A percentile compares a stretch with the other conserved stretches of the same genome.
Conservation (phyloP, 2,113 vertebrate genomes). For the Mungos mungo region DNA sequence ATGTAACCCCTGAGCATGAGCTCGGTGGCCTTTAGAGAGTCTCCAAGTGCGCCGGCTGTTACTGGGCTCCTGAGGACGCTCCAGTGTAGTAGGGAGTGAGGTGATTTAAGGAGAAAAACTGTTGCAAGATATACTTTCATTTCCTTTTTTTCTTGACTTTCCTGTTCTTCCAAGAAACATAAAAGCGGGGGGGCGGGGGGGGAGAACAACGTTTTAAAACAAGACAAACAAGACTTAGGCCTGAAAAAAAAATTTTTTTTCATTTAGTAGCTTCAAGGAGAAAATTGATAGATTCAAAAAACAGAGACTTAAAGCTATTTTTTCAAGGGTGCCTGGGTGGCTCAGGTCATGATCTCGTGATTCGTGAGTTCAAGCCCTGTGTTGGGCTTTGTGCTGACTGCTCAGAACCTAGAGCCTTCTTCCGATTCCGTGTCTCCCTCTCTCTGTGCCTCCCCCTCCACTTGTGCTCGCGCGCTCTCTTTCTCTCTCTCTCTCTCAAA, state of each 20-base stretch:
- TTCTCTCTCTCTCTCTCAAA: not conserved
- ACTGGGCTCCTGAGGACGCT: not conserved
- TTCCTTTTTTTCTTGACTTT: not conserved
- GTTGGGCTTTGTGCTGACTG: no score
- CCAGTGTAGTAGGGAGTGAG: not conserved
- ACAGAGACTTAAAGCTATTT: not conserved
- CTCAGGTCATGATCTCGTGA: not conserved
- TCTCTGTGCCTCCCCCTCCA: not conserved
- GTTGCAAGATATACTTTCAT: not conserved
- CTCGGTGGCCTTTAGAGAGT: not conserved
- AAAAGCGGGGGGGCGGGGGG: not conserved
- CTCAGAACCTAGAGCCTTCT: not conserved
- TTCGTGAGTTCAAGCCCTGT: not conserved
- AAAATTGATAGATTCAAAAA: not conserved
- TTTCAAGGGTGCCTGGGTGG: not conserved
- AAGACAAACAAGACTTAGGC: not conserved
- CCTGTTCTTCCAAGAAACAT: not conserved
- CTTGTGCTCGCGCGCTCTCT: not conserved
- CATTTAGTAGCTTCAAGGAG: constrained; percentile 8
- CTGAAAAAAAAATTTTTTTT: constrained; percentile 38
- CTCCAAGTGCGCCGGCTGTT: not conserved
- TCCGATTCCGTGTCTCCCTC: not conserved
- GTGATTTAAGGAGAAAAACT: not conserved
- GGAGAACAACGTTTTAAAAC: not conserved
- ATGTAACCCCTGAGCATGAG: not conserved